phyloP scores from a whole-genome alignment of 2,888 invertebrate genomes.

The Onchidella celtica region DNA sequence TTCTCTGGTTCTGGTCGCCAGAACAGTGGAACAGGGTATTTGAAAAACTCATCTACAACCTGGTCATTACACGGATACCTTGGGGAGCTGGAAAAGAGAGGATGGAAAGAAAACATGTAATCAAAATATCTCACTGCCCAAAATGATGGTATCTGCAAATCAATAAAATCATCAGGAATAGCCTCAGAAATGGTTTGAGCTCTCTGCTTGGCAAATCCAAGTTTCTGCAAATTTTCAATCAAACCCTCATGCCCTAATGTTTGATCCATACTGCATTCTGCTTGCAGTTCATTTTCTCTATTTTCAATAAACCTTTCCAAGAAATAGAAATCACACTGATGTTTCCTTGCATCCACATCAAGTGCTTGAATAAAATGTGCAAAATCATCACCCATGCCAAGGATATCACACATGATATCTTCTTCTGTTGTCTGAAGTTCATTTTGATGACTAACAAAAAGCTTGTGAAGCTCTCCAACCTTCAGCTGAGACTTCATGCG shows the following conservation, averaged over 20 bases:
- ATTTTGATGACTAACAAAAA: not conserved
- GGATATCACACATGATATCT: not conserved
- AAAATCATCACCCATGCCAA: not conserved
- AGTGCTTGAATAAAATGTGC: not conserved
- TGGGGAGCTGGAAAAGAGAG: not conserved
- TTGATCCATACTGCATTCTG: not conserved
- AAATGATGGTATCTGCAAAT: not conserved
- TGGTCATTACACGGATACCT: not conserved
- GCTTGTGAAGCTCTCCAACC: not conserved
- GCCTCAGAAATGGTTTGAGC: not conserved
- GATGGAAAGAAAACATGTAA: not conserved
- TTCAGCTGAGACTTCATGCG: not conserved
- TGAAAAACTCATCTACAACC: not conserved
- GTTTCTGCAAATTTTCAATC: not conserved
- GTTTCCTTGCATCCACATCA: not conserved
- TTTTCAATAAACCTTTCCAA: not conserved
- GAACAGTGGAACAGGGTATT: not conserved
- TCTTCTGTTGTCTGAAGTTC: not conserved
- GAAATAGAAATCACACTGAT: not conserved
- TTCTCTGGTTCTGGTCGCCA: not conserved
- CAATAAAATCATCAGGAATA: constrained; percentile 15
- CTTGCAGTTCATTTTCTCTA: not conserved
- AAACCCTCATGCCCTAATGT: not conserved
- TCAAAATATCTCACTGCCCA: not conserved
- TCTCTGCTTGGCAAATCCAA: not conserved